A percentile compares a stretch with the other conserved stretches of the same genome.
These are phyloP conservation scores for Pasiphila rectangulata DNA, from an alignment of 2,888 invertebrate genomes.

Conservation along the genomic window DNA sequence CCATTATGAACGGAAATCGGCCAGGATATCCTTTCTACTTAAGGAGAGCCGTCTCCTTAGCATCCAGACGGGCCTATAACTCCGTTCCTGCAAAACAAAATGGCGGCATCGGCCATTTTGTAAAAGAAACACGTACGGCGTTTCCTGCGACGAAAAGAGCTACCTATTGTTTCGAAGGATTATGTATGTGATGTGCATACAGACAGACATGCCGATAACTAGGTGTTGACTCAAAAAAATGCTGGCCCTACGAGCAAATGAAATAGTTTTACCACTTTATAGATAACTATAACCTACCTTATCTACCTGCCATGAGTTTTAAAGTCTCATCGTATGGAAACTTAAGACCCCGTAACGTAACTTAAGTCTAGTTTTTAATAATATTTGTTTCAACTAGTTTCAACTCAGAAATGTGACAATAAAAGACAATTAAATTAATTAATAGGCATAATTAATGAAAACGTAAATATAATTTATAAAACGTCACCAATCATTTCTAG, in stretches of 20 bases:
- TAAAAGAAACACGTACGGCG: slow-evolving; percentile 65
- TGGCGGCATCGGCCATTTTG: slow-evolving; percentile 59
- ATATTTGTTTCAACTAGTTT: too few relatives aligned
- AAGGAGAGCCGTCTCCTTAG: slow-evolving; percentile 66
- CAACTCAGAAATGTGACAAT: too few relatives aligned
- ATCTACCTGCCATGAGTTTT: too few relatives aligned
- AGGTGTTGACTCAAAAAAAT: slow-evolving; percentile 61
- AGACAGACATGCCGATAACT: slow-evolving; percentile 49
- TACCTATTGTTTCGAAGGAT: slow-evolving; percentile 70
- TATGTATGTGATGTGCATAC: slow-evolving; percentile 69
- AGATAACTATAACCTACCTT: too few relatives aligned
- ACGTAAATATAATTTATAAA: too few relatives aligned
- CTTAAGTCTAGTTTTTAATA: too few relatives aligned
- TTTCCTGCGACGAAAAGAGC: slow-evolving; percentile 77
- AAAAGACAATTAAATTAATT: too few relatives aligned
- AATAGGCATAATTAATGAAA: too few relatives aligned
- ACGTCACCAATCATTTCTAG: too few relatives aligned
- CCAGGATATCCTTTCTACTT: slow-evolving; percentile 73
- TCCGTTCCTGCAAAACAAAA: slow-evolving; percentile 62
- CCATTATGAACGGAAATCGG: slow-evolving; percentile 53
- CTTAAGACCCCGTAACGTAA: too few relatives aligned
- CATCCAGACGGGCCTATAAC: slow-evolving; percentile 68
- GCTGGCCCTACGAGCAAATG: slow-evolving; percentile 31
- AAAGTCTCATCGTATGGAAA: too few relatives aligned
- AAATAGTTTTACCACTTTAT: too few relatives aligned